Evolutionary conservation across 2,888 invertebrate species (phyloP), one percentile per base, ranked within the genome.

Genomic region (Parelbella ahira): DNA sequence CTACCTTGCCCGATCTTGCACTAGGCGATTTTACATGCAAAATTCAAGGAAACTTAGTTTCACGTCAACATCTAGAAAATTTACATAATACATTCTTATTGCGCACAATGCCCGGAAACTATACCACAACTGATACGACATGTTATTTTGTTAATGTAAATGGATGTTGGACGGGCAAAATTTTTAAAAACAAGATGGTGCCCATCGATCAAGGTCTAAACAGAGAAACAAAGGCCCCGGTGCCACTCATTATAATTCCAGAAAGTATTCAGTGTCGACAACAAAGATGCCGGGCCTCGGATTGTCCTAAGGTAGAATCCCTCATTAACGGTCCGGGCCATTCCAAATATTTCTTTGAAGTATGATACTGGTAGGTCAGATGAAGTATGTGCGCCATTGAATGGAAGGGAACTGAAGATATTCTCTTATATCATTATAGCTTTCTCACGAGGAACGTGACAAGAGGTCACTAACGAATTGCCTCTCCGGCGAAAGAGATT

Each of bases 311-410:
- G 55, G 51, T 45, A 49, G 45, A 46, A 48, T 45, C 47, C 50
- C 52, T 54, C 49, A 52, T 58, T 55, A 55, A 51, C 32, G 34
- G 56, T 58, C 50, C 47, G 45, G 42, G 32, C 45, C 47, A 12
- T 25, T 20, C 7, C 36, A 55, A 55, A 56, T 54, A 53, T 54
- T 62, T 60, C 58, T 55, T 50, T 54, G 59, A 62, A 60, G 50
- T 44, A 30, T 43, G 49, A 53, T 48, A 51, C 23, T 47, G 28
- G 37, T n/a, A n/a, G n/a, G 23, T 43, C 18, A 34, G 18, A 44
- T 41, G 23, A 45, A 44, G 41, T 37, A 37, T 32, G 30, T 38
- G 13, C 20, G 19, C 11, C 30, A 30, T 30, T 38, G 10, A 25
- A 9, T 28, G 28, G 24, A 7, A 13, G 12, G 7, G n/a, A 18